Base-by-base conservation (phyloP, 2,113 vertebrate genomes). In the Patagioenas fasciata region DNA sequence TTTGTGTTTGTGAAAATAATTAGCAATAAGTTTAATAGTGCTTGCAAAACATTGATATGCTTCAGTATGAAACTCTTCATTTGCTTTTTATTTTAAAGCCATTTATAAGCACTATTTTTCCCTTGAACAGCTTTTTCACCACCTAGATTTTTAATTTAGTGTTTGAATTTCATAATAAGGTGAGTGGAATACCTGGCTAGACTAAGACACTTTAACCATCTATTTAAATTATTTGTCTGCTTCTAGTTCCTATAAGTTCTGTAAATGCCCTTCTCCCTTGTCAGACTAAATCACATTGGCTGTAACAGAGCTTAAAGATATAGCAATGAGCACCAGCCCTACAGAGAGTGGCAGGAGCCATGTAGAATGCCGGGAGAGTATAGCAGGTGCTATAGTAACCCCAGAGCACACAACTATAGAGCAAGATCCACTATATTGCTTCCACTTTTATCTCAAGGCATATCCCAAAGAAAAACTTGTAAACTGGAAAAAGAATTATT, bases 401-500 rank as follows among this genome's bases (percentile, higher is more conserved):
- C 38, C 38, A 56, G 29, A 74, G n/a, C 12, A 56, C 32, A 58
- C 40, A 67, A 32, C 44, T 42, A 2, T 21, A 25, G 40, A 18
- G 50, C 36, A 65, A 70, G 11, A 54, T 44, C 19, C 50, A 42
- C 74, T 50, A 4, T 54, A 57, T 15, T 57, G 32, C 19, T 91
- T 26, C 38, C 4, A 24, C 31, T 69, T 70, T 75, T 71, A 77
- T 69, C 57, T 82, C 19, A 47, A 74, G 91, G 40, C 20, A 1
- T 47, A 80, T 44, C 6, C 2, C 19, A n/a, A 54, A 79, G 44
- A 75, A 71, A 66, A 95, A 79, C 28, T 57, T 93, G 81, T 31
- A 94, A 92, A 40, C 58, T 85, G 58, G 61, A 80, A 85, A 87
- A 80, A 47, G 25, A 81, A 78, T 91, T 85, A 51, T 92, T 84